phyloP scores from a whole-genome alignment of 1,140 invertebrate genomes.

The Condylostylus longicornis region DNA sequence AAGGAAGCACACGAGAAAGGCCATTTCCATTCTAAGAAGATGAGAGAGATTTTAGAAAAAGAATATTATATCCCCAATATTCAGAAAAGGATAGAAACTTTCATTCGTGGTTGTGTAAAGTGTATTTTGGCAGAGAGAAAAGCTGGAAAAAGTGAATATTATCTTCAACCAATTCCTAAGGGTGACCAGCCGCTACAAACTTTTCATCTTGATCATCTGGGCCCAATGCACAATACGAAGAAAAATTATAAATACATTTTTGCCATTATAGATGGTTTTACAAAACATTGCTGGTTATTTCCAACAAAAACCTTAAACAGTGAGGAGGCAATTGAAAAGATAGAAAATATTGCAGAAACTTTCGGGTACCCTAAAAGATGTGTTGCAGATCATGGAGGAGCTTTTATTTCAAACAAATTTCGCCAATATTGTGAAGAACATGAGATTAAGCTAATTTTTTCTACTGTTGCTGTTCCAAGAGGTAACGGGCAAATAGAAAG shows the following conservation, averaged over 20 bases:
- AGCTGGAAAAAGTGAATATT: background rate
- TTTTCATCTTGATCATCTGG: conserved; percentile 19
- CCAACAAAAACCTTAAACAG: background rate
- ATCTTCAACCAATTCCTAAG: conserved; percentile 17
- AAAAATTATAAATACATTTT: conserved; percentile 26
- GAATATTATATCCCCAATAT: background rate
- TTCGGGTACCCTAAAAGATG: background rate
- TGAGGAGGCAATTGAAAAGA: background rate
- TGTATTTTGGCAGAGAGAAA: background rate
- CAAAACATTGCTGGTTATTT: conserved; percentile 15
- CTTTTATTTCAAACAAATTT: conserved; percentile 1
- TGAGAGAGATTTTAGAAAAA: background rate
- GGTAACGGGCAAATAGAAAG: conserved; percentile 1
- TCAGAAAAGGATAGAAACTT: background rate
- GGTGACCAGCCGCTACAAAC: conserved; percentile 16
- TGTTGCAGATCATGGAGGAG: background rate
- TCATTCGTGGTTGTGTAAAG: background rate
- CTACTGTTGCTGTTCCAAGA: background rate
- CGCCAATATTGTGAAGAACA: background rate
- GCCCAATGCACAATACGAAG: conserved; percentile 17
- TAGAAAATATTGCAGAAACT: background rate
- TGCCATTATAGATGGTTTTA: conserved; percentile 23
- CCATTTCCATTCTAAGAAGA: background rate
- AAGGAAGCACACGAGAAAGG: background rate
- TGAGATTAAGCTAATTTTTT: background rate